Percentiles rank a stretch among this genome's conserved stretches.
Conservation (phyloP, 30 jellyfish, hydroid and myxozoan species). For the Sanderia malayensis region DNA sequence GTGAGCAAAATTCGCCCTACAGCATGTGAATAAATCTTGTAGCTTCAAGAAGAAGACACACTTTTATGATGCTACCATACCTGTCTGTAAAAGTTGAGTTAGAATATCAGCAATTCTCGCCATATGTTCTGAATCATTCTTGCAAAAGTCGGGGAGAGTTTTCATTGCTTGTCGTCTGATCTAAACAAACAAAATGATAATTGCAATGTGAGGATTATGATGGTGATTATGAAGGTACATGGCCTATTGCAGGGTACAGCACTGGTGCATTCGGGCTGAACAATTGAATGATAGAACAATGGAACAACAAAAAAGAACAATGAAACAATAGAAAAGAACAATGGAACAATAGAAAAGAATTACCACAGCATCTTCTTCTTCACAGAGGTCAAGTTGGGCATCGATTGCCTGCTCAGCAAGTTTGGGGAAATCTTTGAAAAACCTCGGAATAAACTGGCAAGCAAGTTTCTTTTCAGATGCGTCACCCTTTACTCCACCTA, state of each 20-base stretch:
- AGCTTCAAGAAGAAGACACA: no score
- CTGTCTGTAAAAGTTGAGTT: conserved; percentile 93
- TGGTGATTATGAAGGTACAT: no score
- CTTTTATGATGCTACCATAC: no score
- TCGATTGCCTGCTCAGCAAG: conserved; percentile 93
- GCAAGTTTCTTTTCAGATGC: conserved; percentile 95
- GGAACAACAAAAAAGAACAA: no score
- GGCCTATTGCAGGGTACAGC: no score
- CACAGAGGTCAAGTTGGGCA: conserved; percentile 97
- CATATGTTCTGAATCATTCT: conserved; percentile 66
- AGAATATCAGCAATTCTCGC: conserved; percentile 82
- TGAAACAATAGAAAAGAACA: background rate
- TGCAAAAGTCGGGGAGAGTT: conserved; percentile 94
- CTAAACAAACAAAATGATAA: no score
- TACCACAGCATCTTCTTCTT: conserved; percentile 94
- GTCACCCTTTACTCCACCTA: conserved; percentile 81
- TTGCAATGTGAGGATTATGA: no score
- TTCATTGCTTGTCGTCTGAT: conserved; percentile 89
- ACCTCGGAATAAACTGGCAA: conserved; percentile 96
- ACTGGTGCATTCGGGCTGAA: no score
- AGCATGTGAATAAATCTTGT: no score
- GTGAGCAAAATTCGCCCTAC: no score
- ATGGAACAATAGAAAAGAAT: background rate
- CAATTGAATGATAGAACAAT: no score
- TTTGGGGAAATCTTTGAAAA: conserved; percentile 80